phyloP scores from a whole-genome alignment of 2,797 vertebrate genomes.

The Oreortyx pictus region DNA sequence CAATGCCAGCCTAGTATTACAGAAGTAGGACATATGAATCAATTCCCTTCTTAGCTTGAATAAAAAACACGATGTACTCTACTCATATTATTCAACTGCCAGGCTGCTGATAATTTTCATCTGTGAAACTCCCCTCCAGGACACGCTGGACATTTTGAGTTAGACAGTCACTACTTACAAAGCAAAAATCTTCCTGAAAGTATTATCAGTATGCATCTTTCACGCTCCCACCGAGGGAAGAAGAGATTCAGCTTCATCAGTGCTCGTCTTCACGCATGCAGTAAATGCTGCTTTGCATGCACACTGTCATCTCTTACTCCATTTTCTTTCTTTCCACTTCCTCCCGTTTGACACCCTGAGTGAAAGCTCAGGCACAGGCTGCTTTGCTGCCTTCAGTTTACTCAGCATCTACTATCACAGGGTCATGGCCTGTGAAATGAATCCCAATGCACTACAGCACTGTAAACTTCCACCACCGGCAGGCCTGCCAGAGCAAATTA shows the following conservation, averaged over 20 bases:
- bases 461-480: not conserved
- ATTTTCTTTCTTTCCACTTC: not conserved
- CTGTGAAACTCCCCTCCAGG: not conserved
- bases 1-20: not conserved
- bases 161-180: not conserved
- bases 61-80: not conserved
- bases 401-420: not conserved
- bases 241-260: not conserved
- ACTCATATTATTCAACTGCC: not conserved
- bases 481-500: slow-evolving; percentile 39
- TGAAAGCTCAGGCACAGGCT: not conserved
- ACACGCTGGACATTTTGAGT: not conserved
- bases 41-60: not conserved
- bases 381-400: not conserved
- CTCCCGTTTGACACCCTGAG: not conserved
- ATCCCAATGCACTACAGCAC: not conserved
- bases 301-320: not conserved
- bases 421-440: slow-evolving; percentile 12
- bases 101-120: not conserved
- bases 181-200: not conserved
- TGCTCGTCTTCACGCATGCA: not conserved
- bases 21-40: not conserved
- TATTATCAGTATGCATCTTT: not conserved
- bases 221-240: not conserved
- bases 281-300: not conserved